Evolutionary conservation across 2,888 invertebrate genomes (phyloP).

Genomic region (Eledona agricola): DNA sequence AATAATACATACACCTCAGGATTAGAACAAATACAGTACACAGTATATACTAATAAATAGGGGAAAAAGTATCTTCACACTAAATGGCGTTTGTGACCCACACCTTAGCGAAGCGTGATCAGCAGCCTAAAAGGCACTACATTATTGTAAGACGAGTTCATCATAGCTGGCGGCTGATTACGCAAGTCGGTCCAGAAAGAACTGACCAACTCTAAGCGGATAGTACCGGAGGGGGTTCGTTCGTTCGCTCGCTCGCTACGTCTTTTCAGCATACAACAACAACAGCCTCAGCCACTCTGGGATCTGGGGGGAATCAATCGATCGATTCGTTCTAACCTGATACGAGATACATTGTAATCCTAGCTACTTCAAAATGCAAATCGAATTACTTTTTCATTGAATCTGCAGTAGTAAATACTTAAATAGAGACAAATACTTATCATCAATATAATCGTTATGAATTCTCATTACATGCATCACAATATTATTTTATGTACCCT

Average conservation of each 20-base stretch:
- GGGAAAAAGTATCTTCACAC: slow-evolving; percentile 56
- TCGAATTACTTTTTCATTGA: slow-evolving; percentile 43
- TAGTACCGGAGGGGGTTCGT: too few relatives aligned
- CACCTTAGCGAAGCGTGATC: slow-evolving; percentile 62
- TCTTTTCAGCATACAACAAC: slow-evolving; percentile 32
- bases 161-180: slow-evolving; percentile 62
- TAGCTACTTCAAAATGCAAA: slow-evolving; percentile 62
- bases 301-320: too few relatives aligned
- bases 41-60: slow-evolving; percentile 60
- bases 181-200: slow-evolving; percentile 53
- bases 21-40: slow-evolving; percentile 66
- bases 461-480: slow-evolving; percentile 60
- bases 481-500: slow-evolving; percentile 49
- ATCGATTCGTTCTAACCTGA: slow-evolving; percentile 46
- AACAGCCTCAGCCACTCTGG: too few relatives aligned
- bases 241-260: too few relatives aligned
- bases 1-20: slow-evolving; percentile 66
- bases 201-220: slow-evolving; percentile 24
- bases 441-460: slow-evolving; percentile 29
- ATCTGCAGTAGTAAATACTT: slow-evolving; percentile 40
- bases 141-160: slow-evolving; percentile 57
- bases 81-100: slow-evolving; percentile 58
- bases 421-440: slow-evolving; percentile 51
- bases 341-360: slow-evolving; percentile 52
- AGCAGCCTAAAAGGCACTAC: slow-evolving; percentile 64